Base-by-base conservation (phyloP, 1,140 invertebrate genomes). In the Tribolium castaneum region DNA sequence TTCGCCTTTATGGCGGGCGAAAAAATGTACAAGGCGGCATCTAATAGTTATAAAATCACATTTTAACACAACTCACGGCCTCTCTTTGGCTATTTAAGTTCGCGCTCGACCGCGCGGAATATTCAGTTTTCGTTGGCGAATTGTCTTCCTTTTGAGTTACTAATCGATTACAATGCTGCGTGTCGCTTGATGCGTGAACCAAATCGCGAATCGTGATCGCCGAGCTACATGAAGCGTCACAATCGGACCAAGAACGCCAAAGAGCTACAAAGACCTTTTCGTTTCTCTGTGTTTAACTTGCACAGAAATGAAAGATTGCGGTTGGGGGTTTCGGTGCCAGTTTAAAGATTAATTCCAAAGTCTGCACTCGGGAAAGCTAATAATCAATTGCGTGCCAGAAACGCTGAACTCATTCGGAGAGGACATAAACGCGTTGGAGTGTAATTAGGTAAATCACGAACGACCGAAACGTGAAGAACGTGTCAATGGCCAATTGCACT, bases 11-110 rank as follows among this genome's bases (percentile, higher is more conserved):
- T 72, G 14, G 45, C 50, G 3, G 6, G n/a, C 7, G 12, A 50
- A 72, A 72, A 72, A 72, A 52, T 72, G 50, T 72, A 90, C 86
- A 90, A 83, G 84, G 50, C 50, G 39, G 50, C 59, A 76, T 59
- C 45, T 22, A 76, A 56, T 66, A 72, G 51, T 80, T 79, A 78
- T 77, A 78, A 81, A 79, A 76, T 77, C 56, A 77, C 76, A 76
- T 77, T 78, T 66, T 70, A 66, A 78, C 74, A 39, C 72, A 80
- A 77, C 75, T 79, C 76, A 80, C 78, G 80, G 73, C 66, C 25
- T 78, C 72, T 51, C 75, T 75, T 62, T 80, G 76, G 76, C 78
- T 78, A 78, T 81, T 79, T 80, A 66, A 78, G 62, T 81, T 79
- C 59, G 49, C 70, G 80, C 78, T 79, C 54, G 80, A 71, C 72